Base-by-base conservation (phyloP, 2,888 invertebrate species). In the Drosophila prolongata region DNA sequence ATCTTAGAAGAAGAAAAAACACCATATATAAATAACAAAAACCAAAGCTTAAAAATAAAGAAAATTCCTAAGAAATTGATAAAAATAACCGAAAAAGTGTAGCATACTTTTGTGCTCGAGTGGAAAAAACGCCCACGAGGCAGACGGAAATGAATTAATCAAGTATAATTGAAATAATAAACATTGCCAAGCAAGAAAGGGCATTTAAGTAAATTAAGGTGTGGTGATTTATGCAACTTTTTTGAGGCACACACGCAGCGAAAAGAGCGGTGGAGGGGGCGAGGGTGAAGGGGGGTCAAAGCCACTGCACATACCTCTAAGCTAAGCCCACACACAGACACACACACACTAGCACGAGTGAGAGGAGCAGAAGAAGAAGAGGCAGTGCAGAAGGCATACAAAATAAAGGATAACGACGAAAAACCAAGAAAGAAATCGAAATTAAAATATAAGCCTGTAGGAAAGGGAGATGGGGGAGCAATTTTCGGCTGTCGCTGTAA, bases 211-310 rank as follows among this genome's bases (percentile, higher is more conserved):
- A 90, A 90, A 90, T 90, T 91, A 91, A 90, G 90, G 90, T 89
- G 90, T 90, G 90, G 91, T 91, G 89, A 90, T 90, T 91, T 90
- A 90, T 91, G 90, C 90, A 90, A 90, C 89, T 87, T 87, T 87
- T 79, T 76, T 75, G 53, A 71, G 80, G 78, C 74, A 78, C 66
- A 69, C 55, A 68, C 58, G 58, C 58, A 58, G 53, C 46, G 43
- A 16, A 50, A 34, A 55, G 53, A 27, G 54, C 37, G 53, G 42
- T 19, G 34, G 16, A 9, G 40, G 14, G 40, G 16, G 19, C 19
- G 19, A 1, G 10, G 43, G 42, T 3, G 38, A 16, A 19, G 40
- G 44, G 62, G 52, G n/a, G 38, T 37, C 54, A 37, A 44, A 14
- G 49, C 72, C 73, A 80, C 59, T 81, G 83, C 83, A 81, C 80